Evolutionary conservation across 1,140 invertebrate genomes (phyloP), one percentile per base, ranked within the genome.

Genomic region (Zaprionus inermis): DNA sequence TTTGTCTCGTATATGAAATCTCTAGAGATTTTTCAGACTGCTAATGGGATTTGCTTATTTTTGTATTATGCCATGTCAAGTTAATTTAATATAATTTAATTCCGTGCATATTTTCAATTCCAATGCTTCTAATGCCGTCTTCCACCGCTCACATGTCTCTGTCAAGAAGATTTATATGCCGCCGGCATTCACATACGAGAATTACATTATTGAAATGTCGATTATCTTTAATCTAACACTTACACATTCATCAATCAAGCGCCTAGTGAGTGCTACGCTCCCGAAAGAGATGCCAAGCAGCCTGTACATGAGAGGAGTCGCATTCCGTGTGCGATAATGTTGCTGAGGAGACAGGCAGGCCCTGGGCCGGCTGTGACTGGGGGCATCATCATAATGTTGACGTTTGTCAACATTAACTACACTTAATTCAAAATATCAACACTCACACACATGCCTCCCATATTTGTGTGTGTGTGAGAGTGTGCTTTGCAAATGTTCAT

Each of bases 351-450:
- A 12, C 59, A 22, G 57, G 60, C 30, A 32, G 30, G 30, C 30
- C 7, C 60, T 67, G 60, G 67, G 24, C 24, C 5, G 24, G 24
- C 24, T 28, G 24, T 28, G 24, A 5, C 24, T 28, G 24, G 24
- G 24, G 24, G 73, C 38, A 70, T 59, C 38, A 70, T 65, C 73
- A 72, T 76, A 76, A 66, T 72, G 68, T 73, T 77, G 75, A 79
- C 81, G 81, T 80, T 80, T 84, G 81, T 85, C 78, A 85, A 81
- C 81, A 85, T 85, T 85, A 85, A 85, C 74, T 85, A 85, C 81
- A 81, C 81, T 85, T 85, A 85, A 85, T 85, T 85, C 81, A 81
- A 85, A 85, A 78, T 85, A 81, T 80, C 81, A 85, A 54, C 69
- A 71, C 52, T 44, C 58, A 59, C 32, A 66, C 60, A 61, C 24